A percentile compares a stretch with the other conserved stretches of the same genome.
phyloP scores from a whole-genome alignment of 2,888 invertebrate genomes.

The Rapana venosa region DNA sequence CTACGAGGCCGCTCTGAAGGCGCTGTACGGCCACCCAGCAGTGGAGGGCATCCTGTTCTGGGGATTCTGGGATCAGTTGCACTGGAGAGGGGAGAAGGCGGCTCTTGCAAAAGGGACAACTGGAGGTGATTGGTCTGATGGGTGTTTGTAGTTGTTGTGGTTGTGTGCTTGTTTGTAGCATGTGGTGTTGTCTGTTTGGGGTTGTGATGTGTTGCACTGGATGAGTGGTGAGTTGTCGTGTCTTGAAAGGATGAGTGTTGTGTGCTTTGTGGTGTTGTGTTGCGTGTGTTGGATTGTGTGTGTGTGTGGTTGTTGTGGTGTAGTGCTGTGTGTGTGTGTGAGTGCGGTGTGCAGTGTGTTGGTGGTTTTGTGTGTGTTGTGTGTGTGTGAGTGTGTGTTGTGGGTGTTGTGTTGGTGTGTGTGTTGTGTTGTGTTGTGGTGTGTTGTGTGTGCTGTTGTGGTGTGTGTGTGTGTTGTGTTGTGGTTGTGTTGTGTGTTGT shows the following conservation, averaged over 20 bases:
- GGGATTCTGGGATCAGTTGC: slow-evolving; percentile 52
- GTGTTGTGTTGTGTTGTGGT: too few species aligned
- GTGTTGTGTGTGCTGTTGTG: background rate
- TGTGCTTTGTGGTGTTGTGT: background rate
- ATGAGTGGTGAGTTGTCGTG: too few species aligned
- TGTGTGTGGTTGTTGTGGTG: too few species aligned
- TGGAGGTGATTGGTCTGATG: slow-evolving; percentile 26
- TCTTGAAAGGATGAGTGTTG: too few species aligned
- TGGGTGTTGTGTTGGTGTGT: too few species aligned
- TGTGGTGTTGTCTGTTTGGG: background rate
- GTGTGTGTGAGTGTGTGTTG: too few species aligned
- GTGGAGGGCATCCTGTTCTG: slow-evolving; percentile 51
- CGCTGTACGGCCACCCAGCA: slow-evolving; percentile 50
- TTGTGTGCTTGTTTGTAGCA: too few species aligned
- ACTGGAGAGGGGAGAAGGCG: slow-evolving; percentile 35
- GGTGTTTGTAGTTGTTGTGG: too few species aligned
- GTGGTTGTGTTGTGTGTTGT: too few species aligned
- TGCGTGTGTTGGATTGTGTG: too few species aligned
- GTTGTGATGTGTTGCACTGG: too few species aligned
- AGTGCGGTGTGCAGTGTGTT: background rate
- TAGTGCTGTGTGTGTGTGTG: background rate
- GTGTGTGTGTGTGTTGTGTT: background rate
- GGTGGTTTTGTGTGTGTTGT: too few species aligned
- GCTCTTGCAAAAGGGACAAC: slow-evolving; percentile 48
- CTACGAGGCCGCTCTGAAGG: slow-evolving; percentile 49